Evolutionary conservation across 2,888 invertebrate genomes (phyloP).

Genomic region (Leistus spinibarbis): DNA sequence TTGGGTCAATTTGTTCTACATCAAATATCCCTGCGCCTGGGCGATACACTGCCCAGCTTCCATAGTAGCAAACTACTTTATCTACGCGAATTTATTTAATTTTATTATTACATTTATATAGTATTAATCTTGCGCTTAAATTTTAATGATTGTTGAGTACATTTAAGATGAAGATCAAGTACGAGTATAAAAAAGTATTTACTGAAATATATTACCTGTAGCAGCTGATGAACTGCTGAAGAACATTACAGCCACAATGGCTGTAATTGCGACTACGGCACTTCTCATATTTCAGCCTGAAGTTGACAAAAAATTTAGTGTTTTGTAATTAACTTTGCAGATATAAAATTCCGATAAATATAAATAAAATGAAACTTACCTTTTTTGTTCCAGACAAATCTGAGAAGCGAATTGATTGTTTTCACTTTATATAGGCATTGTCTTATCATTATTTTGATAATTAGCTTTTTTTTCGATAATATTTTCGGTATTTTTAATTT

Average conservation of each 20-base stretch:
- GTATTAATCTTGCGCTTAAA: background rate
- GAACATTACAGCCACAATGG: slow-evolving; percentile 7
- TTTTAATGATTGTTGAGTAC: too few relatives aligned
- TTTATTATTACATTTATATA: background rate
- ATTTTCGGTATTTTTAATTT: background rate
- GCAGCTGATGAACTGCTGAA: slow-evolving; percentile 10
- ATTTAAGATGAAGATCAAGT: too few relatives aligned
- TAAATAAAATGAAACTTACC: background rate
- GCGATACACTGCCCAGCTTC: slow-evolving; percentile 78
- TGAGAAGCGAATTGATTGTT: background rate
- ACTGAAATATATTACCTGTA: slow-evolving; percentile 8
- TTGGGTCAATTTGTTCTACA: slow-evolving; percentile 69
- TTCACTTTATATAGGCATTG: background rate
- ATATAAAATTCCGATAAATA: background rate
- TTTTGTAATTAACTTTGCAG: background rate
- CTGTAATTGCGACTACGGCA: slow-evolving; percentile 11
- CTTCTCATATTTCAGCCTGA: slow-evolving; percentile 3
- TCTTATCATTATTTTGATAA: background rate
- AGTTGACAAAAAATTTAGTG: background rate
- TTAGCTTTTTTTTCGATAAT: background rate
- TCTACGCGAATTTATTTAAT: slow-evolving; percentile 55
- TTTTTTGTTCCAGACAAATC: background rate
- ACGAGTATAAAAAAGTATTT: too few relatives aligned
- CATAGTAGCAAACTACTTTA: slow-evolving; percentile 74
- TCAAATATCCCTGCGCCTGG: slow-evolving; percentile 68